Conservation (phyloP, 2,113 vertebrate species). For the Ceratotherium simum region DNA sequence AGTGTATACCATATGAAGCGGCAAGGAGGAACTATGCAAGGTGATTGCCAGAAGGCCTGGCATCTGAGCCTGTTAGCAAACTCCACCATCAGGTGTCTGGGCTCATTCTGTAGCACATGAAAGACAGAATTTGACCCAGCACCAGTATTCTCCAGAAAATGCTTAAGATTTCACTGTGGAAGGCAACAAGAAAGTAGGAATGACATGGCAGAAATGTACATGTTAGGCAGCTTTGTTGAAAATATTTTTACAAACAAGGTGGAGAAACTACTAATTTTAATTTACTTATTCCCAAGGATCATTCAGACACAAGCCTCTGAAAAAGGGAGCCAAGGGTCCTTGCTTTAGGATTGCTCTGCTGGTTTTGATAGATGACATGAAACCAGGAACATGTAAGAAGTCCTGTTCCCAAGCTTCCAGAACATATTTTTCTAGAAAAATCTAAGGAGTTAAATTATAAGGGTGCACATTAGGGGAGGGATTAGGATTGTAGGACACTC, state of each 20-base stretch:
- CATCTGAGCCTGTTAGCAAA: neutral
- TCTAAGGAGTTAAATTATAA: neutral
- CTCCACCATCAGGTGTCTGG: neutral
- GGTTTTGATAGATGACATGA: neutral
- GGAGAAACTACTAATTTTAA: neutral
- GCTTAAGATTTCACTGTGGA: neutral
- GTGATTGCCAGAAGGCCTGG: neutral
- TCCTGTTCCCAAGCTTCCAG: neutral
- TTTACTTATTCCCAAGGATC: neutral
- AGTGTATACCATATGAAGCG: neutral
- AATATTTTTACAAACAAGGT: neutral
- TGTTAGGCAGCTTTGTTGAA: neutral
- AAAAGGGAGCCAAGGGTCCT: neutral
- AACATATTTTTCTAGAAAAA: neutral
- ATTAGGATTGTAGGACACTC: neutral
- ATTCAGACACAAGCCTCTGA: neutral
- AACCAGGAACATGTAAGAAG: neutral
- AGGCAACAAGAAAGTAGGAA: neutral
- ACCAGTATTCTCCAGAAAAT: neutral
- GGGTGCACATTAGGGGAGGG: neutral
- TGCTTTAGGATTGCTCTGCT: neutral
- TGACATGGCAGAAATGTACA: neutral
- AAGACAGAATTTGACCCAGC: neutral
- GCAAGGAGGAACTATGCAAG: neutral
- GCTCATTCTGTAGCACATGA: neutral